A percentile compares a stretch with the other conserved stretches of the same genome.
Evolutionary conservation across 2,888 invertebrate species (phyloP).

Genomic region (Hoplodrina ambigua): DNA sequence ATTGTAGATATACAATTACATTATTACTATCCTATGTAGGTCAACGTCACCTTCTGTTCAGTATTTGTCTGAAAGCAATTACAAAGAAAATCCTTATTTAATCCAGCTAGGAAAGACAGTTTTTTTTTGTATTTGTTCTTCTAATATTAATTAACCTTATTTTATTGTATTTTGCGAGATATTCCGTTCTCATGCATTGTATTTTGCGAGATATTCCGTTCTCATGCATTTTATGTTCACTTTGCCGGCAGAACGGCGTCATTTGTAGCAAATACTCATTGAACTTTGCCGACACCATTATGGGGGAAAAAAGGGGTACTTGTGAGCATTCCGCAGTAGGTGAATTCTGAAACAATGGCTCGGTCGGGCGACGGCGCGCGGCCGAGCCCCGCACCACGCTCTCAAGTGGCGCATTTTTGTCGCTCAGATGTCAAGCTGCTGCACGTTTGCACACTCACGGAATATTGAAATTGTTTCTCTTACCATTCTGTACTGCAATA

Average conservation of each 20-base stretch:
- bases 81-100: conserved; percentile 8
- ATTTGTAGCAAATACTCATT: conserved; percentile 59
- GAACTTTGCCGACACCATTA: conserved; percentile 62
- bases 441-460: conserved; percentile 61
- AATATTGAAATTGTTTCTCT: conserved; percentile 59
- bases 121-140: conserved; percentile 11
- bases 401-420: conserved; percentile 69
- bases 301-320: conserved; percentile 56
- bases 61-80: conserved; percentile 13
- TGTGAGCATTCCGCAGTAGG: conserved; percentile 56
- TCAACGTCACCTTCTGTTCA: conserved; percentile 6
- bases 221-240: conserved; percentile 28
- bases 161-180: conserved; percentile 14
- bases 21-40: conserved; percentile 8
- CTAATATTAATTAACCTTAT: conserved; percentile 24
- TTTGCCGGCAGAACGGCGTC: conserved; percentile 32
- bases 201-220: conserved; percentile 24
- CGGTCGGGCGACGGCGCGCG: conserved; percentile 25
- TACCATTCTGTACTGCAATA: conserved; percentile 47
- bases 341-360: conserved; percentile 64
- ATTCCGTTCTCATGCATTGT: conserved; percentile 10
- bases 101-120: not conserved
- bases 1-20: not conserved
- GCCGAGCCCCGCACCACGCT: conserved; percentile 43
- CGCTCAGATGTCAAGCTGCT: conserved; percentile 58